phyloP scores from a whole-genome alignment of 1,140 invertebrate genomes.

The Coptotermes formosanus region DNA sequence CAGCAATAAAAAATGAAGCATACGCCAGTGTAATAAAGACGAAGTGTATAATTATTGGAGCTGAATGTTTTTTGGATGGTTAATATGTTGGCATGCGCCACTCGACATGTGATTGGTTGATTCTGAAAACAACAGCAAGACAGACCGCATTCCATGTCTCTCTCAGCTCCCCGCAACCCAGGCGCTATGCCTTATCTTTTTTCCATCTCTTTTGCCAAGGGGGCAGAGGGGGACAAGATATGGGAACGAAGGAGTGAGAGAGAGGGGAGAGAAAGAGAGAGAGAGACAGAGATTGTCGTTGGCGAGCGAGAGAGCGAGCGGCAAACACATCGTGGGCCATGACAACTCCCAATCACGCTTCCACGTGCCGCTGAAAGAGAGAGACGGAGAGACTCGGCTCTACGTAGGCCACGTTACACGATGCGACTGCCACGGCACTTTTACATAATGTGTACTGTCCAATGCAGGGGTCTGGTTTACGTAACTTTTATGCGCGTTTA shows the following conservation, averaged over 20 bases:
- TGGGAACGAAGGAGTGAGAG: background rate
- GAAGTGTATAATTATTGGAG: background rate
- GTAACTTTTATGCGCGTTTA: too few species aligned
- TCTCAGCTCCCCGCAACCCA: background rate
- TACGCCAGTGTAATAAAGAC: background rate
- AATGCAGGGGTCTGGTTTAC: too few species aligned
- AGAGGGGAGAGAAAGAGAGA: background rate
- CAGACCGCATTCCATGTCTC: conserved; percentile 23
- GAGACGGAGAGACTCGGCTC: background rate
- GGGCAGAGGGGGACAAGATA: too few species aligned
- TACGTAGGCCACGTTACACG: too few species aligned
- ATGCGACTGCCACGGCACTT: too few species aligned
- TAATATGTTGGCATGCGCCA: conserved; percentile 26
- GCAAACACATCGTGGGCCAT: background rate
- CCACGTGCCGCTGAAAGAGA: background rate
- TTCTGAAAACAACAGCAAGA: conserved; percentile 29
- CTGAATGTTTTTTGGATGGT: background rate
- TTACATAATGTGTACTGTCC: too few species aligned
- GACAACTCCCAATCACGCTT: conserved; percentile 8
- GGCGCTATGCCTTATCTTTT: background rate
- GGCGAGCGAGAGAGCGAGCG: too few species aligned
- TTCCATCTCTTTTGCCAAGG: background rate
- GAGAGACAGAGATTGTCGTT: background rate
- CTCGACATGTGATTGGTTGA: conserved; percentile 27
- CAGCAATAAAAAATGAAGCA: background rate